Evolutionary conservation across 2,113 vertebrate species (phyloP).

Genomic region (Oreotragus oreotragus): DNA sequence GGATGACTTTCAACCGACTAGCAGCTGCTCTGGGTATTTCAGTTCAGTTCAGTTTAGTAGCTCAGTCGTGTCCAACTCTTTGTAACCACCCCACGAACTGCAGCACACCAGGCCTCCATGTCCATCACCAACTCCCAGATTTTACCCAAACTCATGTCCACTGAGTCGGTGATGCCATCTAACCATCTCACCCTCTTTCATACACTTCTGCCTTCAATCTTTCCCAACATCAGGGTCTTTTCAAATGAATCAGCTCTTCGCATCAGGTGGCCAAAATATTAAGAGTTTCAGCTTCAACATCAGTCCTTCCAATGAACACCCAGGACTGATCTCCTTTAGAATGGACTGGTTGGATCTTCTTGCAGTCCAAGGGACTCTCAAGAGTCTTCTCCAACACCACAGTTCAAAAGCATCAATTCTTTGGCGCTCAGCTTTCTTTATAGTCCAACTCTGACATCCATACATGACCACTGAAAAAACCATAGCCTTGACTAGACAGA

Average conservation of each 20-base stretch:
- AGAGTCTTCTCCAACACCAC: neutral
- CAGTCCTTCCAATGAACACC: neutral
- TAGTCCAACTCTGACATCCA: neutral
- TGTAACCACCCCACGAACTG: neutral
- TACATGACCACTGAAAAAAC: neutral
- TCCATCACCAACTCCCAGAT: accelerated
- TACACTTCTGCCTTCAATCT: neutral
- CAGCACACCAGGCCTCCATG: neutral
- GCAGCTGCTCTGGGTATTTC: neutral
- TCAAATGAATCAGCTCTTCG: neutral
- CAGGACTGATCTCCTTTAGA: neutral
- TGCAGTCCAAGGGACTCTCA: neutral
- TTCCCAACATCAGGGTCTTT: neutral
- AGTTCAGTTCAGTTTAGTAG: neutral
- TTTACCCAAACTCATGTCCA: neutral
- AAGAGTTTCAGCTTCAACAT: neutral
- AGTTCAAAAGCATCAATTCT: neutral
- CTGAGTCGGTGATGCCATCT: neutral
- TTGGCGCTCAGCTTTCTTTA: neutral
- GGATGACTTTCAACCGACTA: neutral
- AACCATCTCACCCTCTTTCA: neutral
- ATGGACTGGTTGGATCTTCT: neutral
- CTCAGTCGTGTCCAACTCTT: neutral
- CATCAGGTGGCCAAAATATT: neutral
- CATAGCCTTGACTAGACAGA: neutral